These are phyloP conservation scores for Trissolcus japonicus DNA, from an alignment of 2,888 invertebrate species.

Conservation along the genomic window DNA sequence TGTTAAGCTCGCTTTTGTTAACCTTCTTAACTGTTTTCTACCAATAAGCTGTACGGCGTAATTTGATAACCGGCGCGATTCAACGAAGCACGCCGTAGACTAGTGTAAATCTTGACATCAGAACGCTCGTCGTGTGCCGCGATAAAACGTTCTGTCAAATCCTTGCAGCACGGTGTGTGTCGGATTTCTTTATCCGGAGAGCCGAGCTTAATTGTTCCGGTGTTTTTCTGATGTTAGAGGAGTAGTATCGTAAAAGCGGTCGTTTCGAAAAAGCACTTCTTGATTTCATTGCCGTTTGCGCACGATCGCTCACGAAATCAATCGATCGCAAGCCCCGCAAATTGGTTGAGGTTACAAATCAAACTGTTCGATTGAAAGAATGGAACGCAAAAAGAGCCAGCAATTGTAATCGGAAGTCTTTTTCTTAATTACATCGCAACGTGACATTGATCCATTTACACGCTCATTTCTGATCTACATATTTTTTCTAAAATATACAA, in stretches of 20 bases:
- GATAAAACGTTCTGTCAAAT: conserved; percentile 17
- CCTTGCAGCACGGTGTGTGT: not conserved
- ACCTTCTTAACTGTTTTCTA: conserved; percentile 25
- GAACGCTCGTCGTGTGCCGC: conserved; percentile 1
- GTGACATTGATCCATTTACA: conserved; percentile 20
- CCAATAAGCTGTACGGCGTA: conserved; percentile 39
- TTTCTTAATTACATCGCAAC: conserved; percentile 37
- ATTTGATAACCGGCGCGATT: conserved; percentile 45
- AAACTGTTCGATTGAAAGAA: conserved; percentile 30
- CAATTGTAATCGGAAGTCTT: conserved; percentile 44
- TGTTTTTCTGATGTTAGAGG: conserved; percentile 22
- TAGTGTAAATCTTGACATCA: conserved; percentile 31
- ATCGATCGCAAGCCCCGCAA: conserved; percentile 32
- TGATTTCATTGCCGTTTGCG: conserved; percentile 47
- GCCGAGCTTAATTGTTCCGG: conserved; percentile 30
- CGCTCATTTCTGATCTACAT: conserved; percentile 34
- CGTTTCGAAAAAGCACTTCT: conserved; percentile 42
- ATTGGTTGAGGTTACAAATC: conserved; percentile 41
- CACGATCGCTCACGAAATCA: conserved; percentile 39
- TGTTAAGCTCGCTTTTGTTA: conserved; percentile 28
- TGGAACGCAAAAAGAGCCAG: conserved; percentile 15
- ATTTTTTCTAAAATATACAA: conserved; percentile 38
- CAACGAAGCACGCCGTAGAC: conserved; percentile 20
- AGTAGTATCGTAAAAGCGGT: conserved; percentile 31
- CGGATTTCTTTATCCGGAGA: conserved; percentile 12